phyloP scores from a whole-genome alignment of 2,888 invertebrate genomes.

The Julus scandinavius region DNA sequence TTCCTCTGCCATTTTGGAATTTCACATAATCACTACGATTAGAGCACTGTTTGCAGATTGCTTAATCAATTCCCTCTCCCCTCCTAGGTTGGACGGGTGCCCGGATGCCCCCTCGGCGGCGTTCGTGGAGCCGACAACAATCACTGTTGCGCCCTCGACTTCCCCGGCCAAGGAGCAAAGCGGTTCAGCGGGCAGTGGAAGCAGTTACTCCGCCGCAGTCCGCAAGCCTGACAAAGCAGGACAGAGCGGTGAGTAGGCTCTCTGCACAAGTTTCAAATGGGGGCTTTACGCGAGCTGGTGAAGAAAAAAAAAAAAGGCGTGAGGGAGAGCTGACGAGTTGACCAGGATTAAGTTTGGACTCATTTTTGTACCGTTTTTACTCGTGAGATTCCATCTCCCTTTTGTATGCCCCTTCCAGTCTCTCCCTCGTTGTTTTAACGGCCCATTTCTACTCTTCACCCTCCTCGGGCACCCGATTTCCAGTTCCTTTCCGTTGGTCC shows the following conservation, averaged over 20 bases:
- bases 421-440: constrained; percentile 4
- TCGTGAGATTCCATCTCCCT: not conserved
- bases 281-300: not conserved
- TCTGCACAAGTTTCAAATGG: constrained; percentile 35
- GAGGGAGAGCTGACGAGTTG: constrained; percentile 19
- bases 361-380: not conserved
- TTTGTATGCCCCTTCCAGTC: not conserved
- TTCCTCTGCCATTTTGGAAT: not conserved
- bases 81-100: constrained; percentile 50
- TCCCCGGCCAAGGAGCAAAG: not conserved
- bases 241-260: constrained; percentile 52
- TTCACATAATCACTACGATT: not conserved
- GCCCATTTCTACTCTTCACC: not conserved
- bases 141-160: constrained; percentile 19
- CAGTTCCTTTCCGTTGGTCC: not conserved
- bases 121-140: not conserved
- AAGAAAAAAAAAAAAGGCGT: not conserved
- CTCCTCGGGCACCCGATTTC: not conserved
- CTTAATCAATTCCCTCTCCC: not conserved
- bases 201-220: constrained; percentile 49
- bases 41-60: not conserved
- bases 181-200: constrained; percentile 44
- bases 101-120: not conserved
- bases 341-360: not conserved
- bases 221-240: constrained; percentile 52